Evolutionary conservation across 2,888 invertebrate genomes (phyloP).

Genomic region (Leucophora obtusa): DNA sequence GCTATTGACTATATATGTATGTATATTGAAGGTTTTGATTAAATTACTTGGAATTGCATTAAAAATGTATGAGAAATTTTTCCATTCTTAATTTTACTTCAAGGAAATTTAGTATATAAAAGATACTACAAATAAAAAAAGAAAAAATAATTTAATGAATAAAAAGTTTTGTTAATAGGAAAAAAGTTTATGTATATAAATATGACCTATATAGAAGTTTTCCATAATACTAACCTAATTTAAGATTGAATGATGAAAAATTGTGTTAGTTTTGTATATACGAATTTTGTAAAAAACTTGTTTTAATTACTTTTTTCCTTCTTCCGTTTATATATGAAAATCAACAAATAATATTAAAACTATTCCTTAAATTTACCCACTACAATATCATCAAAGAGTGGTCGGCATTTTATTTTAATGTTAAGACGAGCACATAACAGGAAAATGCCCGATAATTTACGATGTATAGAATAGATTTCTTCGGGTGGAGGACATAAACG

Average conservation of each 20-base stretch:
- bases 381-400: conserved; percentile 90
- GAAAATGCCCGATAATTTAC: conserved; percentile 97
- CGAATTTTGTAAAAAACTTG: not conserved
- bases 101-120: no score
- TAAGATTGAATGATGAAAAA: not conserved
- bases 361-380: conserved; percentile 63
- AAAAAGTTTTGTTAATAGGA: not conserved
- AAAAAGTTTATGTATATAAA: not conserved
- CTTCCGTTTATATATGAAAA: not conserved
- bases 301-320: not conserved
- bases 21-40: not conserved
- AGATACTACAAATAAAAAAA: no score
- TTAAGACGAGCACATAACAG: conserved; percentile 92
- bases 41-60: not conserved
- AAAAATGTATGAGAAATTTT: not conserved
- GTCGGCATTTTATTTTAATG: conserved; percentile 88
- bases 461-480: conserved; percentile 97
- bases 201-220: not conserved
- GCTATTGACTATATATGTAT: not conserved
- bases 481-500: conserved; percentile 98
- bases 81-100: not conserved
- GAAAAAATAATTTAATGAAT: not conserved
- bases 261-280: not conserved
- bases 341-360: not conserved
- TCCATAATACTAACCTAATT: not conserved